A percentile compares a stretch with the other conserved stretches of the same genome.
These are phyloP conservation scores for Pseudochirops corinnae DNA, from an alignment of 2,797 vertebrate genomes.

Conservation along the genomic window DNA sequence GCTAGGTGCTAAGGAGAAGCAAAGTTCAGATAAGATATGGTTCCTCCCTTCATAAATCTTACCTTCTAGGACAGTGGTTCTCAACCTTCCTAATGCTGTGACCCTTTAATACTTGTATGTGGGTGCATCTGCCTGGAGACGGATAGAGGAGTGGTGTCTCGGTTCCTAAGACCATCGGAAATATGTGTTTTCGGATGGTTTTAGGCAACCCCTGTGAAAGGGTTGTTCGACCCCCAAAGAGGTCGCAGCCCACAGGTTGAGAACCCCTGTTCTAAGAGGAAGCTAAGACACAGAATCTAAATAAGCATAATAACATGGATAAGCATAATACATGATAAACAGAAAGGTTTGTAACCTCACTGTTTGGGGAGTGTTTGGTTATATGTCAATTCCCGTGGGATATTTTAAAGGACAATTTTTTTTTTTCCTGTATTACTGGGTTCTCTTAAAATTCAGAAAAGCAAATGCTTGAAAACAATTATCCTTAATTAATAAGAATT, in stretches of 20 bases:
- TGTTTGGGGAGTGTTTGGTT: neutral
- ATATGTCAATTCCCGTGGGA: neutral
- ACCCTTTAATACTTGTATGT: no score
- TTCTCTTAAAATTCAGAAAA: neutral
- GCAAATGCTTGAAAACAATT: constrained; percentile 26
- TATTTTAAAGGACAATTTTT: neutral
- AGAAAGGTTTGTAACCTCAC: neutral
- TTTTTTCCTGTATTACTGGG: neutral
- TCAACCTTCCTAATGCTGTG: no score
- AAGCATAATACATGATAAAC: neutral
- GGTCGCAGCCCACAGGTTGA: no score
- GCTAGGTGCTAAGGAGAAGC: neutral
- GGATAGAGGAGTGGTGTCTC: no score
- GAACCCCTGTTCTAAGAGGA: neutral
- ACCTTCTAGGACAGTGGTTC: neutral
- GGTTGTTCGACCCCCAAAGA: no score
- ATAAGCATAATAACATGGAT: neutral
- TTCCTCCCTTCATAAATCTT: neutral
- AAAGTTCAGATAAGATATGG: neutral
- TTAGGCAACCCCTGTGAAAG: no score
- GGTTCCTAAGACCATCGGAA: no score
- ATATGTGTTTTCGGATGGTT: no score
- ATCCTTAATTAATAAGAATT: constrained; percentile 5
- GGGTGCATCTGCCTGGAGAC: no score
- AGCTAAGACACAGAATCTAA: neutral